Percentiles rank a stretch among this genome's conserved stretches.
Conservation (phyloP, 2,113 vertebrate genomes). For the Podarcis muralis region DNA sequence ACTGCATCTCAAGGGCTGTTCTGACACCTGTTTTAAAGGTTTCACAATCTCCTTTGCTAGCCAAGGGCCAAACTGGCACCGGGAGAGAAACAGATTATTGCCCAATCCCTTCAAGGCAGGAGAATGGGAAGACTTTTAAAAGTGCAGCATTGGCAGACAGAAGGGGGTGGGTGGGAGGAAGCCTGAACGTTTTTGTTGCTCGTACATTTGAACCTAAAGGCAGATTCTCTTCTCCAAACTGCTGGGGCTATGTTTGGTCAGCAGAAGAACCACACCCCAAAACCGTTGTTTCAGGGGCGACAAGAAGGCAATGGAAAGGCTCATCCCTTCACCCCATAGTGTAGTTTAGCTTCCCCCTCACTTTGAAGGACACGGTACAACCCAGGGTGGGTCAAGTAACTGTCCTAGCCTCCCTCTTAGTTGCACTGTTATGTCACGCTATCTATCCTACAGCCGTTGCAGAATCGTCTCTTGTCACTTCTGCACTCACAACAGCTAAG, state of each 20-base stretch:
- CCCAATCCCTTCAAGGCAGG: neutral
- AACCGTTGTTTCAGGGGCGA: neutral
- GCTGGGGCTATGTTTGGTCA: neutral
- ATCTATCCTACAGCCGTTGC: neutral
- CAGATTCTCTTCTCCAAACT: neutral
- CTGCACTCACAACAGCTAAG: neutral
- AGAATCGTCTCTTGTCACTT: neutral
- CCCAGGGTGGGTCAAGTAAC: neutral
- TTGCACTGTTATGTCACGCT: neutral
- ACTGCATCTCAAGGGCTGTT: neutral
- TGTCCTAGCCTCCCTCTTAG: neutral
- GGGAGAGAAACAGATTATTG: neutral
- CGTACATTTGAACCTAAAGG: neutral
- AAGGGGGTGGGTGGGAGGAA: neutral
- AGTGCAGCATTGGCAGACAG: neutral
- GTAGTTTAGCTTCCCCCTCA: neutral
- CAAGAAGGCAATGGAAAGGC: neutral
- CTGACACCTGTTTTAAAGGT: neutral
- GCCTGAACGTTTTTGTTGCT: neutral
- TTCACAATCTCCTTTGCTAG: neutral
- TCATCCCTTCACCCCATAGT: neutral
- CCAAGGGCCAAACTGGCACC: neutral
- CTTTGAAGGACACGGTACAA: neutral
- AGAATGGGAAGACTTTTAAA: neutral
- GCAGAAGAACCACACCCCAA: neutral